Evolutionary conservation across 1,140 invertebrate genomes (phyloP), one percentile per base, ranked within the genome.

Genomic region (Grapholita molesta): DNA sequence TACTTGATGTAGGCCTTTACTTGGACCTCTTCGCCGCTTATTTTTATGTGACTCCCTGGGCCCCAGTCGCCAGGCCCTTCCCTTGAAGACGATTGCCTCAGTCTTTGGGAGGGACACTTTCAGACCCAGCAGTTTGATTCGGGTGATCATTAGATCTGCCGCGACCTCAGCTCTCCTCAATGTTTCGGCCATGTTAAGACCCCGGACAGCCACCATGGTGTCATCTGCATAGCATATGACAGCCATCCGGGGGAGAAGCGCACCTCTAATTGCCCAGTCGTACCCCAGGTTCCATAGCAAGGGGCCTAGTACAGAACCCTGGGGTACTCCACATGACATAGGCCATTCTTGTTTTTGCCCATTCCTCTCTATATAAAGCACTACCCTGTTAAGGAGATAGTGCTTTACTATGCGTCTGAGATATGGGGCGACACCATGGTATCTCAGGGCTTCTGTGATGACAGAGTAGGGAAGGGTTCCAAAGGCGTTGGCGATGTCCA

Each of bases 81-180:
- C n/a, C n/a, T n/a, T n/a, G n/a, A n/a, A 76, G n/a, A 66, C 68
- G 3, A 76, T 23, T n/a, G 70, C 72, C 57, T 74, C 75, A 4
- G 75, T 72, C 23, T 74, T 77, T 0, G 53, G 6, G 21, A 74
- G 55, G 0, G 72, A 68, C 30, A 74, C 70, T 12, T 67, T 52
- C 24, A 77, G 57, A 3, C 75, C 75, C 21, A 77, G 24, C 24
- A 21, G 9, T 8, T 30, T 24, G 2, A 74, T 74, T 0, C 75
- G 25, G 1, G 9, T 21, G 21, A 66, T 42, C 1, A 72, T 61
- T 9, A 66, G 57, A 0, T 68, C 9, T 9, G n/a, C 69, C 4
- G 68, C 71, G 0, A 33, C 70, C 15, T 55, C 30, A 0, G 74
- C 71, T 24, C 64, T 35, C 4, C 18, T 11, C 2, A 32, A 52